These are phyloP conservation scores for Liopterus haemorrhoidalis DNA, from an alignment of 2,888 invertebrate genomes.

Conservation along the genomic window DNA sequence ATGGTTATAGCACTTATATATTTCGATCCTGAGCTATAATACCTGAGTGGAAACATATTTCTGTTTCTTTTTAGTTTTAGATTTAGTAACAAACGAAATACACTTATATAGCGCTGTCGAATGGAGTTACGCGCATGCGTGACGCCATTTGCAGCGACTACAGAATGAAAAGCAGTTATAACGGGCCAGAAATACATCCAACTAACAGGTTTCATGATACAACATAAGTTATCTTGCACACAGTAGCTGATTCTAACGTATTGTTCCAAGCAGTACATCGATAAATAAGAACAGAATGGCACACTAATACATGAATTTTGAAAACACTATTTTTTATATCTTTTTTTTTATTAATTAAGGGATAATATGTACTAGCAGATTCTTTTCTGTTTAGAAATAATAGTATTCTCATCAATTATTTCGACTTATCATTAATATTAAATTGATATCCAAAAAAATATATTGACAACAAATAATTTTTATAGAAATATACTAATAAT, in stretches of 20 bases:
- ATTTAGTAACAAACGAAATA: no score
- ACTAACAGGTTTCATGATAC: conserved; percentile 22
- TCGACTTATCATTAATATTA: conserved; percentile 28
- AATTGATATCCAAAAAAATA: conserved; percentile 27
- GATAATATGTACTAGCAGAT: conserved; percentile 27
- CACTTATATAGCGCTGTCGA: no score
- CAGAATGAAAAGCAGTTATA: conserved; percentile 19
- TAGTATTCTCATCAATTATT: conserved; percentile 46
- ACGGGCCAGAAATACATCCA: conserved; percentile 24
- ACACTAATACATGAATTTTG: conserved; percentile 45
- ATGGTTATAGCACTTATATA: conserved; percentile 24
- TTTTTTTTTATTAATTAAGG: conserved; percentile 25
- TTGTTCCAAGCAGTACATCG: conserved; percentile 21
- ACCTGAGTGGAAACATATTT: conserved; percentile 44
- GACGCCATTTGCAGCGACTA: no score
- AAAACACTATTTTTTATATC: conserved; percentile 32
- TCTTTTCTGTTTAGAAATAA: conserved; percentile 39
- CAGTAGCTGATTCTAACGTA: conserved; percentile 10
- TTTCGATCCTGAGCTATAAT: conserved; percentile 44
- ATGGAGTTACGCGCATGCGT: no score
- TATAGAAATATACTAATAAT: conserved; percentile 48
- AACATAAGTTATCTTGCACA: no score
- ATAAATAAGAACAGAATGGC: conserved; percentile 39
- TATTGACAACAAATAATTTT: conserved; percentile 31
- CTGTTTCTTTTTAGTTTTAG: conserved; percentile 34